Evolutionary conservation across 30 jellyfish, hydroid and myxozoan genomes (phyloP), one percentile per base, ranked within the genome.

Genomic region (Pseudorhiza aurosa): DNA sequence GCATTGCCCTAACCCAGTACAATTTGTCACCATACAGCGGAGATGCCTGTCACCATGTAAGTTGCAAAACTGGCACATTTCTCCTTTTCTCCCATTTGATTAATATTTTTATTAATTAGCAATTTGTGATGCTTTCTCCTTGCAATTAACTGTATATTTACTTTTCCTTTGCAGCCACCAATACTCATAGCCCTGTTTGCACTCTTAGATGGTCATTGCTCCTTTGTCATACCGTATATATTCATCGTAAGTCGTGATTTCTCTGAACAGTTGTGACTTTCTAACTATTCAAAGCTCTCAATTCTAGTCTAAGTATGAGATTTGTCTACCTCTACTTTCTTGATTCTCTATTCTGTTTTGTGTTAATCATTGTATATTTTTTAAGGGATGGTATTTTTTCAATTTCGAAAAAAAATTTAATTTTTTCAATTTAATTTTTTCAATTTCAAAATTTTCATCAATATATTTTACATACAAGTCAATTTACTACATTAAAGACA

Each of bases 1-100:
- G 97, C 77, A 67, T 83, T 57, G 87, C 96, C 7, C 42, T 90
- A 85, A 45, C 75, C 22, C 51, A 75, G 44, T 31, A 29, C 56
- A 84, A 85, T 18, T 43, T 83, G 21, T 83, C 96, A 29, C 97
- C 97, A 4, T 90, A 82, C 64, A 55, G 46, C 22, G 97, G 97
- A 24, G 97, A 90, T 46, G 80, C 79, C 17, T 90, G 97, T 32
- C 97, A 90, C 53, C 97, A 90, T 89, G 97, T 90, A 39, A 19
- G 87, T 73, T 19, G 17, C 32, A 7, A 39, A 39, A 63, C 24
- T 28, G n/a, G n/a, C n/a, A n/a, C n/a, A 9, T 0, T 29, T 15
- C 58, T 18, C 10, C 33, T 68, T 40, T 19, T 36, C 15, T 15
- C 21, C 65, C 39, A 14, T 43, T 65, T 65, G 26, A 14, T 0